These are phyloP conservation scores for Silurus meridionalis DNA, from an alignment of 2,113 vertebrate genomes.

Conservation along the genomic window DNA sequence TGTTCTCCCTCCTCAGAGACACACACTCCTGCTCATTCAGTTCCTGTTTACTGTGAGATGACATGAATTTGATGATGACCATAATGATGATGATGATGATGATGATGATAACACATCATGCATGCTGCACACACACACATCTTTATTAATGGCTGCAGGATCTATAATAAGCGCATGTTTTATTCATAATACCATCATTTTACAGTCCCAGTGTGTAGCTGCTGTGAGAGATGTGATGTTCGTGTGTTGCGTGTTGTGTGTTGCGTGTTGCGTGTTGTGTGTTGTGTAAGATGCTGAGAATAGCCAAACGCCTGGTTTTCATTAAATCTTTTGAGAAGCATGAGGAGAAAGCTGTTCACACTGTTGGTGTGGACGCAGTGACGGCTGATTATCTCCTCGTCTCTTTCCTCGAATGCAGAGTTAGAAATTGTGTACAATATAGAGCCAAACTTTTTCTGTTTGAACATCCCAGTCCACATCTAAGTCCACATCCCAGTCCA, in stretches of 20 bases:
- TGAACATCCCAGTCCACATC: too few relatives aligned
- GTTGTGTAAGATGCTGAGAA: background rate
- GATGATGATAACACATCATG: background rate
- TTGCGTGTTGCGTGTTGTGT: too few relatives aligned
- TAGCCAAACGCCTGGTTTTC: background rate
- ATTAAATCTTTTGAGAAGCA: too few relatives aligned
- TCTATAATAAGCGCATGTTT: background rate
- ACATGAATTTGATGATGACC: background rate
- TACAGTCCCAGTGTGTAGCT: background rate
- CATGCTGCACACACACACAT: background rate
- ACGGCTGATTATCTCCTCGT: too few relatives aligned
- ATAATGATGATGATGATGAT: slow-evolving; percentile 16
- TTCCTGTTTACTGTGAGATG: slow-evolving; percentile 1
- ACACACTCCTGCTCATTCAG: background rate
- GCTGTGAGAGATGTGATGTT: background rate
- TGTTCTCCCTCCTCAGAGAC: background rate
- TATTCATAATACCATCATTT: background rate
- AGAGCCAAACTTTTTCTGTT: too few relatives aligned
- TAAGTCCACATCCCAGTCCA: too few relatives aligned
- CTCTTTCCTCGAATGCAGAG: too few relatives aligned
- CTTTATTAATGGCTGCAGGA: background rate
- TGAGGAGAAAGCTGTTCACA: too few relatives aligned
- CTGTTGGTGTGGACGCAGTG: too few relatives aligned
- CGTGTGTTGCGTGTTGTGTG: background rate
- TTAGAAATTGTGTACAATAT: too few relatives aligned